phyloP scores from a whole-genome alignment of 2,113 vertebrate genomes.

The Hipposideros armiger region DNA sequence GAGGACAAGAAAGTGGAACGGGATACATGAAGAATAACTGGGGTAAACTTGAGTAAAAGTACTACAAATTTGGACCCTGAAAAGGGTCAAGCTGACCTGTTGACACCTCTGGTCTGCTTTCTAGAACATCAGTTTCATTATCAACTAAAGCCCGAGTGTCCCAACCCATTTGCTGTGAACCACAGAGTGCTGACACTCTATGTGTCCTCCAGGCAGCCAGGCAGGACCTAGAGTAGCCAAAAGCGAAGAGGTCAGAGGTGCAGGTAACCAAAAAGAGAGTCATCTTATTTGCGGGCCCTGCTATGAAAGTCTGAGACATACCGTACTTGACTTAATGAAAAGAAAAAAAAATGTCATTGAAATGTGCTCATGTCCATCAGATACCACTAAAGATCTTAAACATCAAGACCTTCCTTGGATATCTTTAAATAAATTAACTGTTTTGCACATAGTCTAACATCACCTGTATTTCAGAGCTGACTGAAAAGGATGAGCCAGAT shows the following conservation, averaged over 20 bases:
- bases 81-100: neutral
- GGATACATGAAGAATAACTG: neutral
- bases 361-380: neutral
- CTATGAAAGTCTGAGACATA: neutral
- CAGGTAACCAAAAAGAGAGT: neutral
- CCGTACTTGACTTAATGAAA: neutral
- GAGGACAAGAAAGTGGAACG: no score
- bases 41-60: neutral
- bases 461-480: neutral
- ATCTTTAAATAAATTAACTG: slow-evolving; percentile 24
- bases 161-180: neutral
- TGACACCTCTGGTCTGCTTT: neutral
- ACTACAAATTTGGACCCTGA: neutral
- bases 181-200: neutral
- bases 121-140: neutral
- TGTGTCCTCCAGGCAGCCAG: no score
- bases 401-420: neutral
- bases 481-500: neutral
- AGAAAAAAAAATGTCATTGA: neutral
- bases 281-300: neutral
- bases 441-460: neutral
- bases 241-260: fast-evolving
- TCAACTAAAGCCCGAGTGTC: neutral
- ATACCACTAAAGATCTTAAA: neutral
- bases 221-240: neutral